Evolutionary conservation across 2,888 invertebrate species (phyloP).

Genomic region (Thymelicus lineola): DNA sequence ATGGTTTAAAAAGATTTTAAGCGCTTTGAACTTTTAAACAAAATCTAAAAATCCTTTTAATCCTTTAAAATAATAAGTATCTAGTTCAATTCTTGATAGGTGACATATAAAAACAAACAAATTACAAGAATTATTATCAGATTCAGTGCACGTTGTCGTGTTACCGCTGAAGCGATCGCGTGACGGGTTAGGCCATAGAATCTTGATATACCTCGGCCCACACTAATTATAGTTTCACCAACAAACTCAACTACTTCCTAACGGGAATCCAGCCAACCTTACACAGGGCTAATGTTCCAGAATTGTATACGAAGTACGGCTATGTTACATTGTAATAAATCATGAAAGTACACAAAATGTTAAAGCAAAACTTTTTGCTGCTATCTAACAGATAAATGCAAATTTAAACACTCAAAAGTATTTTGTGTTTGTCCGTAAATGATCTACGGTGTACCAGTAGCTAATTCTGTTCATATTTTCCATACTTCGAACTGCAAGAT

Average conservation of each 20-base stretch:
- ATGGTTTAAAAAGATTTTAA: no score
- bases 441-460: no score
- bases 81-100: constrained; percentile 36
- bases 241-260: constrained; percentile 44
- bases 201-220: constrained; percentile 71
- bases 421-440: no score
- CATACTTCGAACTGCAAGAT: no score
- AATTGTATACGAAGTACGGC: constrained; percentile 20
- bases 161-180: constrained; percentile 71
- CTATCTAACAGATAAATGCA: neutral
- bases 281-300: constrained; percentile 22
- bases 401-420: neutral
- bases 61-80: constrained; percentile 1
- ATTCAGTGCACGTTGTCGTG: constrained; percentile 68
- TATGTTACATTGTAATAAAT: constrained; percentile 17
- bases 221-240: constrained; percentile 77
- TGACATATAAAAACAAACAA: constrained; percentile 52
- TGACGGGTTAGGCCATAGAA: constrained; percentile 61
- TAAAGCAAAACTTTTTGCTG: constrained; percentile 20
- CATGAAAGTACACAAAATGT: constrained; percentile 14
- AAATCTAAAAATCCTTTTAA: no score
- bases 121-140: constrained; percentile 65
- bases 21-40: no score
- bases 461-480: no score
- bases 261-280: constrained; percentile 28